A percentile compares a stretch with the other conserved stretches of the same genome.
Conservation (phyloP, 2,888 invertebrate species). For the Trachelus stipa region DNA sequence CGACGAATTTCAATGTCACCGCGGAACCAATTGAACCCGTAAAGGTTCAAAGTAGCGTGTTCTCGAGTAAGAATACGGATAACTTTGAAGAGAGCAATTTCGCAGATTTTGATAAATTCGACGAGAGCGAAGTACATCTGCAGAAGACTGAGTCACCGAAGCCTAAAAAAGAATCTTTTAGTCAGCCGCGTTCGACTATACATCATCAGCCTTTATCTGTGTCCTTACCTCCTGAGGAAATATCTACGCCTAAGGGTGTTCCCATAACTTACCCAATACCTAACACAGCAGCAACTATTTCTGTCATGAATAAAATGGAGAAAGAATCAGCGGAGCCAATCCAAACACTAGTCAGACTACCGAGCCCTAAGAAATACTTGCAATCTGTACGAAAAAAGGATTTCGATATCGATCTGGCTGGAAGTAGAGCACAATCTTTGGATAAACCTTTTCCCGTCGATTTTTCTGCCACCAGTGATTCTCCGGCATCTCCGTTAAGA, state of each 20-base stretch:
- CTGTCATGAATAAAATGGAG: conserved; percentile 29
- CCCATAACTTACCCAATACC: conserved; percentile 8
- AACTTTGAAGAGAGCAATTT: conserved; percentile 69
- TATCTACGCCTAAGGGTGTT: conserved; percentile 58
- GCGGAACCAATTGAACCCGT: conserved; percentile 47
- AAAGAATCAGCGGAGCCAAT: conserved; percentile 44
- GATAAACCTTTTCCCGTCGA: conserved; percentile 61
- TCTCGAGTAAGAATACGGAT: conserved; percentile 69
- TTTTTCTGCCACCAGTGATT: conserved; percentile 50
- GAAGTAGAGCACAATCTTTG: conserved; percentile 38
- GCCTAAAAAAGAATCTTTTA: conserved; percentile 37
- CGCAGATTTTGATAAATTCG: conserved; percentile 56
- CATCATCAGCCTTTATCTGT: conserved; percentile 77
- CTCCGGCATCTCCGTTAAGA: conserved; percentile 54
- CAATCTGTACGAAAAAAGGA: conserved; percentile 49
- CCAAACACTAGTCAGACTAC: conserved; percentile 57
- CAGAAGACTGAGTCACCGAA: conserved; percentile 14
- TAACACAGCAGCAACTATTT: conserved; percentile 1
- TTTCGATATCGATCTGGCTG: conserved; percentile 48
- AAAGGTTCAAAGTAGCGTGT: conserved; percentile 40
- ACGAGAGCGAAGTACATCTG: conserved; percentile 17
- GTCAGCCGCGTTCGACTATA: conserved; percentile 50
- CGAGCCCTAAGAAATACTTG: conserved; percentile 63
- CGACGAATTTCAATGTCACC: conserved; percentile 55
- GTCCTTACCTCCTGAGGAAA: conserved; percentile 74